These are phyloP conservation scores for Zaprionus capensis DNA, from an alignment of 1,140 invertebrate genomes.

Conservation along the genomic window DNA sequence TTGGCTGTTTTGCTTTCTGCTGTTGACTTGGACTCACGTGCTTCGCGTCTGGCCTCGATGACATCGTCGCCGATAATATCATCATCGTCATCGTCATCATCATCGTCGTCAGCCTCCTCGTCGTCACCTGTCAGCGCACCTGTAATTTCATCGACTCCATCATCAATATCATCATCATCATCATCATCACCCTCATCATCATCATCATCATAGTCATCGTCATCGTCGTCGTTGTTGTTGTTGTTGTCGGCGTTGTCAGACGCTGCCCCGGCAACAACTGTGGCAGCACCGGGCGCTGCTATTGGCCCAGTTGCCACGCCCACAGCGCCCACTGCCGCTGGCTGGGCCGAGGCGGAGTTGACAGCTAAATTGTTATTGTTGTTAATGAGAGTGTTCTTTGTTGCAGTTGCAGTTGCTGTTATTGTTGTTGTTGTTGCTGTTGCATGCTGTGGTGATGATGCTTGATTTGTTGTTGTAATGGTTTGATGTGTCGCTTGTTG, in stretches of 20 bases:
- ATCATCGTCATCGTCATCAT: conserved; percentile 90
- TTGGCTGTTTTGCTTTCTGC: conserved; percentile 81
- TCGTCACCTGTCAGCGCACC: conserved; percentile 88
- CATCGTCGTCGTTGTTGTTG: conserved; percentile 87
- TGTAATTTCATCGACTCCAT: conserved; percentile 86
- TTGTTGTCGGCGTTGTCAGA: conserved; percentile 86
- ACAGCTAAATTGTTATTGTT: conserved; percentile 60
- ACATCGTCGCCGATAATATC: conserved; percentile 88
- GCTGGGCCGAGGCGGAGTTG: conserved; percentile 49
- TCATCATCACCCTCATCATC: conserved; percentile 87
- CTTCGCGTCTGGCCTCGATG: conserved; percentile 87
- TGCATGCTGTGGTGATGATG: conserved; percentile 61
- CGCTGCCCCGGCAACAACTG: conserved; percentile 85
- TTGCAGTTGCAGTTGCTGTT: conserved; percentile 46
- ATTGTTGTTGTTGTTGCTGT: conserved; percentile 27
- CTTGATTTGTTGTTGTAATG: conserved; percentile 51
- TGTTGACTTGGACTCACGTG: conserved; percentile 93
- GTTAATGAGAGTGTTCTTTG: conserved; percentile 66
- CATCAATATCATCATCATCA: conserved; percentile 85
- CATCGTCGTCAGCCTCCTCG: conserved; percentile 87
- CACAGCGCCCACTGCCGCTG: conserved; percentile 36
- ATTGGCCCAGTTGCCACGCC: conserved; percentile 38
- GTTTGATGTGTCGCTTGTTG: conserved; percentile 56
- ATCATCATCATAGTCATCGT: conserved; percentile 88
- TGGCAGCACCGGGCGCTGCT: conserved; percentile 82